Evolutionary conservation across 2,888 invertebrate species (phyloP).

Genomic region (Coelopa pilipes): DNA sequence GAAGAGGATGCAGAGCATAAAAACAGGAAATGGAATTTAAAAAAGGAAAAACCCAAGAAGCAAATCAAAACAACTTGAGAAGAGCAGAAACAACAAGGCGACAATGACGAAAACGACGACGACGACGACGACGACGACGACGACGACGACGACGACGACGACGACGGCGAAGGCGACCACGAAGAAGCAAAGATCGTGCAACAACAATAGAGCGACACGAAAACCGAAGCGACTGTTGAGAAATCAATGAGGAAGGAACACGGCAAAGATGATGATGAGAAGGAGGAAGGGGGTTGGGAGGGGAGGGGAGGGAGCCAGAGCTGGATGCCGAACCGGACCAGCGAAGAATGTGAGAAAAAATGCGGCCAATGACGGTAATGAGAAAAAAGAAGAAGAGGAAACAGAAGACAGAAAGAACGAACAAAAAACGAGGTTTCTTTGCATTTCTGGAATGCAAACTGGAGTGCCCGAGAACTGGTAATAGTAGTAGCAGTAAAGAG

Average conservation of each 20-base stretch:
- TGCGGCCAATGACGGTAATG: conserved; percentile 56
- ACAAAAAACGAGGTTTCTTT: no score
- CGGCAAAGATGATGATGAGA: conserved; percentile 49
- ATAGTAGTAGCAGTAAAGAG: no score
- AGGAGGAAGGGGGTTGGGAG: conserved; percentile 44
- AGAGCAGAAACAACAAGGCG: conserved; percentile 33
- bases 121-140: not conserved
- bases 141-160: no score
- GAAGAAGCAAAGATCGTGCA: not conserved
- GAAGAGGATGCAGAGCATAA: no score
- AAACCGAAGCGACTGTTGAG: conserved; percentile 35
- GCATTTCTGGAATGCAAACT: no score
- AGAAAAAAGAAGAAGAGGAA: conserved; percentile 9
- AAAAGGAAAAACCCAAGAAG: conserved; percentile 24
- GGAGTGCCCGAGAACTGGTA: no score
- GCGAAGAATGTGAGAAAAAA: conserved; percentile 49
- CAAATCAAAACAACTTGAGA: not conserved
- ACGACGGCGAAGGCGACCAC: no score
- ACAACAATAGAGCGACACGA: conserved; percentile 8
- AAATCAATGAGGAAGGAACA: not conserved
- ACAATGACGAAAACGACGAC: not conserved
- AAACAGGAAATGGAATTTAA: conserved; percentile 60
- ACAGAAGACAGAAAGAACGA: not conserved
- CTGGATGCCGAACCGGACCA: conserved; percentile 55
- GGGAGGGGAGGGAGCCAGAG: conserved; percentile 26